A percentile compares a stretch with the other conserved stretches of the same genome.
phyloP scores from a whole-genome alignment of 2,113 vertebrate species.

The Nesogale talazaci region DNA sequence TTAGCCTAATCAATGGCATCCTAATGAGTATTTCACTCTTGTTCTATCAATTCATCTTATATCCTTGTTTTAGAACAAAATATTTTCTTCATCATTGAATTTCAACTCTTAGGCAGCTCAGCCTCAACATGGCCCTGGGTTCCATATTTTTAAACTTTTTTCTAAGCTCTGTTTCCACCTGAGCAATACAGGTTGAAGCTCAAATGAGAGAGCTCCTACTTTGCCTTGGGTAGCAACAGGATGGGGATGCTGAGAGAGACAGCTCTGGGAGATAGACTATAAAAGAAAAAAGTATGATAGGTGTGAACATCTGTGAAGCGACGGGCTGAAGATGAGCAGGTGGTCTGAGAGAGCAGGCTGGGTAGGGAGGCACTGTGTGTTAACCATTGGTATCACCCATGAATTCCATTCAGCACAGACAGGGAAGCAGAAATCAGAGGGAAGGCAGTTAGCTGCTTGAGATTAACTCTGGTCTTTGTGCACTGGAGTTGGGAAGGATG shows the following conservation, averaged over 20 bases:
- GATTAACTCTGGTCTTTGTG: neutral
- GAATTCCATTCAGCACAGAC: neutral
- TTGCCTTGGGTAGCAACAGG: neutral
- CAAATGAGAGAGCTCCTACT: neutral
- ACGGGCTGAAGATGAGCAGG: neutral
- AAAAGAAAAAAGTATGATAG: neutral
- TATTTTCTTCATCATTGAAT: neutral
- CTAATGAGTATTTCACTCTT: neutral
- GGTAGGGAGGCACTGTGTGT: neutral
- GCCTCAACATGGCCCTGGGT: neutral
- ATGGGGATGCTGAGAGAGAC: neutral
- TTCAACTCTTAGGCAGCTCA: neutral
- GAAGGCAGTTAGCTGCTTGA: fast-evolving
- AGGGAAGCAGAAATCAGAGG: neutral
- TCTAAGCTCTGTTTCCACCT: neutral
- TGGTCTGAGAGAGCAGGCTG: neutral
- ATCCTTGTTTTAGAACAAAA: neutral
- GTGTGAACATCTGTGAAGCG: fast-evolving
- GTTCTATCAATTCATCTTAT: neutral
- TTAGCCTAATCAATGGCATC: neutral
- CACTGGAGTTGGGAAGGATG: too few species aligned
- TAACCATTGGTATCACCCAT: neutral
- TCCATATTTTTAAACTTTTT: too few species aligned
- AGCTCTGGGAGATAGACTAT: too few species aligned
- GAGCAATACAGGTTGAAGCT: neutral